Conservation (phyloP, 1,140 invertebrate species). For the Leptonema lineaticorne region DNA sequence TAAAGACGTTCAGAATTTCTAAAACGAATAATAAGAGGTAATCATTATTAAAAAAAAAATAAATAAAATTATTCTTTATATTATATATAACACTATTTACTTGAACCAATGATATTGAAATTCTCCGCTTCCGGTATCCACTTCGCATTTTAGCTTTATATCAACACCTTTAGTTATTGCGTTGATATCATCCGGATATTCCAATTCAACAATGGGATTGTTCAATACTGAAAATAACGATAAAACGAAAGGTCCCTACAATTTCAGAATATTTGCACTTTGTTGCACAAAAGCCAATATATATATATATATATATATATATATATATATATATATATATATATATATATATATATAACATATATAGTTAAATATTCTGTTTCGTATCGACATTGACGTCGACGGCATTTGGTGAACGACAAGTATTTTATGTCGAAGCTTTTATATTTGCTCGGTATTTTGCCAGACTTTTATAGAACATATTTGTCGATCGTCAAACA, state of each 20-base stretch:
- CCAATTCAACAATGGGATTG: conserved; percentile 26
- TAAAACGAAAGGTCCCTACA: background rate
- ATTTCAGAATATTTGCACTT: background rate
- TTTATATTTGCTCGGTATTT: background rate
- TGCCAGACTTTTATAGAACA: background rate
- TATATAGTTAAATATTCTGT: background rate
- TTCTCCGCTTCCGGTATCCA: conserved; percentile 33
- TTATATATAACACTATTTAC: conserved; percentile 7
- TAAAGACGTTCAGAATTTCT: conserved; percentile 32
- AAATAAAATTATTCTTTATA: conserved; percentile 8
- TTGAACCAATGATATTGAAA: conserved; percentile 39
- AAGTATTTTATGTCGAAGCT: conserved; percentile 10
- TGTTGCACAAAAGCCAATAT: background rate
- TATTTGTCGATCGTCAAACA: background rate
- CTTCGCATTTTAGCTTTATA: conserved; percentile 29
- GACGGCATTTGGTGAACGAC: background rate
- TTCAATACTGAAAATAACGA: conserved; percentile 22
- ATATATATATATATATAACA: too few species aligned
- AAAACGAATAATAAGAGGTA: background rate
- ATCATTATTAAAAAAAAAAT: background rate
- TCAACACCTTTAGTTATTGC: conserved; percentile 20
- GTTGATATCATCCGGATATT: conserved; percentile 23
- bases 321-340: too few species aligned
- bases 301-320: too few species aligned
- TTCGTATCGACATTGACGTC: background rate